Percentiles rank a stretch among this genome's conserved stretches.
phyloP scores from a whole-genome alignment of 2,113 vertebrate species.

The Python bivittatus region DNA sequence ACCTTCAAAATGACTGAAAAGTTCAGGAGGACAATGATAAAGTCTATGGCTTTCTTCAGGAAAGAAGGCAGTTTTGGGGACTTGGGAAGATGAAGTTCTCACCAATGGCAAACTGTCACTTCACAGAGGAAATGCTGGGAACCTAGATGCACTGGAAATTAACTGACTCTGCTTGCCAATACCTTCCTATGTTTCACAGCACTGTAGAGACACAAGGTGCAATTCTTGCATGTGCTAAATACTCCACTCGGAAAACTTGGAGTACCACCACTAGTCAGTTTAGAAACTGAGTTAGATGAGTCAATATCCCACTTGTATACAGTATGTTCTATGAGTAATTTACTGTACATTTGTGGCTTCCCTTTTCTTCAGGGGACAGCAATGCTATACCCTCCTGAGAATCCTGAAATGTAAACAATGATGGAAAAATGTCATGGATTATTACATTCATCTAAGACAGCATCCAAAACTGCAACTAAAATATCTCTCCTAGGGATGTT shows the following conservation, averaged over 20 bases:
- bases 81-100: background rate
- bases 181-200: background rate
- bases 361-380: background rate
- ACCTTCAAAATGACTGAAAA: background rate
- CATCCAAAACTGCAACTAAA: background rate
- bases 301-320: no score
- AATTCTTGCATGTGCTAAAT: background rate
- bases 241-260: background rate
- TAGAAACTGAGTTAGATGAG: background rate
- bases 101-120: background rate
- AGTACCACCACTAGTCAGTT: background rate
- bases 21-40: background rate
- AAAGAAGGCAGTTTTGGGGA: background rate
- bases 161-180: background rate
- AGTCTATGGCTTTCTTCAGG: background rate
- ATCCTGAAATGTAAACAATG: background rate
- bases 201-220: background rate
- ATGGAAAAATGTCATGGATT: background rate
- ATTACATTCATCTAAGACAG: background rate
- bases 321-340: background rate
- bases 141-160: background rate
- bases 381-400: background rate
- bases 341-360: background rate
- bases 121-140: background rate
- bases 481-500: background rate